Percentiles rank a stretch among this genome's conserved stretches.
phyloP scores from a whole-genome alignment of 2,888 invertebrate genomes.

The Geophilus truncorum region DNA sequence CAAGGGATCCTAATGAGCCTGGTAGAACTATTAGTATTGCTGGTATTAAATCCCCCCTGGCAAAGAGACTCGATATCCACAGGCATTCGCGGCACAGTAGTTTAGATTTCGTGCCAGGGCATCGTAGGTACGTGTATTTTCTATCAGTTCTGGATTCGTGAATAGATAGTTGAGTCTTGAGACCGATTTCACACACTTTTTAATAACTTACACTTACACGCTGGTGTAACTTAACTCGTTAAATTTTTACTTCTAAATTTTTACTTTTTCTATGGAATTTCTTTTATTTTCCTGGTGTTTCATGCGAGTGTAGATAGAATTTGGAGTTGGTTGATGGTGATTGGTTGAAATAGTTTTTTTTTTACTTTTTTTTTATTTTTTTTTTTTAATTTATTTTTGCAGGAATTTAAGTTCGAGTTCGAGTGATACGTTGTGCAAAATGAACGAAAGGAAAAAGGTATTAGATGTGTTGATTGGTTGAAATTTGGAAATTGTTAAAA shows the following conservation, averaged over 20 bases:
- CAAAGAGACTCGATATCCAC: slow-evolving; percentile 19
- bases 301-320: no score
- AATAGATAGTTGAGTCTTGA: not conserved
- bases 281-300: not conserved
- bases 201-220: no score
- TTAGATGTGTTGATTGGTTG: no score
- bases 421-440: slow-evolving; percentile 16
- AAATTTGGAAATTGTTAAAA: no score
- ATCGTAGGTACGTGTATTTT: slow-evolving; percentile 39
- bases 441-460: slow-evolving; percentile 22
- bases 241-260: no score
- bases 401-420: slow-evolving; percentile 26
- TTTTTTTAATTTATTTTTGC: not conserved
- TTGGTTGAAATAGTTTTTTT: no score
- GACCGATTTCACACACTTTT: not conserved
- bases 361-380: not conserved
- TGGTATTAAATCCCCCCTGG: not conserved
- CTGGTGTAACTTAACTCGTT: no score
- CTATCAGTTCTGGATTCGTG: not conserved
- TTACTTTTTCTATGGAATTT: not conserved
- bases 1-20: slow-evolving; percentile 60
- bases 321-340: no score
- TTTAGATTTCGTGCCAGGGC: slow-evolving; percentile 41
- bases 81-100: slow-evolving; percentile 42
- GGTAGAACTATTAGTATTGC: slow-evolving; percentile 42